Evolutionary conservation across 2,888 invertebrate species (phyloP).

Genomic region (Aphelenchoides bicaudatus): DNA sequence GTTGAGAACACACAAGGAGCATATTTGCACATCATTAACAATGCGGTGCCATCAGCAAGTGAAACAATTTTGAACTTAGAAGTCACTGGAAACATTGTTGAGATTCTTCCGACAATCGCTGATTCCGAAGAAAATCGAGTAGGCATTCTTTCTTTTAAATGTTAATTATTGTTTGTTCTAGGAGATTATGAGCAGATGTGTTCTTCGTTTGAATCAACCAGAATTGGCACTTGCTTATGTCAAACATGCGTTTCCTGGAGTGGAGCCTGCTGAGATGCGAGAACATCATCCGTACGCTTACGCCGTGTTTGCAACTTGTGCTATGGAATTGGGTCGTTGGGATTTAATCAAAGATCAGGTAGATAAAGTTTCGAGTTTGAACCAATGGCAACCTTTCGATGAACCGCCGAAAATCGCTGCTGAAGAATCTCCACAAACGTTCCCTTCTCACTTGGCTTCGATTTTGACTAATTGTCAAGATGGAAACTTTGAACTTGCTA

Average conservation of each 20-base stretch:
- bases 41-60: not conserved
- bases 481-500: slow-evolving; percentile 1
- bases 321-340: slow-evolving; percentile 12
- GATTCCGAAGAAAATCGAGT: not conserved
- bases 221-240: slow-evolving; percentile 1
- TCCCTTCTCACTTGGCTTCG: not conserved
- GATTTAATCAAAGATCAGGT: slow-evolving; percentile 1
- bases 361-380: not conserved
- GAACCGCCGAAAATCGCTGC: no score
- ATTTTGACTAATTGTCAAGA: slow-evolving; percentile 5
- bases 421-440: no score
- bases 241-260: not conserved
- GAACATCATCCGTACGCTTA: slow-evolving; percentile 9
- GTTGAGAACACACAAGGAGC: slow-evolving; percentile 17
- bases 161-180: not conserved
- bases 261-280: not conserved
- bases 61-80: slow-evolving; percentile 3
- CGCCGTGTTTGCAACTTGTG: not conserved
- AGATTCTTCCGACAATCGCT: not conserved
- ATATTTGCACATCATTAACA: not conserved
- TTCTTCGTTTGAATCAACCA: slow-evolving; percentile 8
- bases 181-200: slow-evolving; percentile 9
- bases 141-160: not conserved
- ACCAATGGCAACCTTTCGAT: slow-evolving; percentile 10
- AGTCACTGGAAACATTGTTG: not conserved